Evolutionary conservation across 2,888 invertebrate genomes (phyloP), one percentile per base, ranked within the genome.

Genomic region (Drosophila atripex): DNA sequence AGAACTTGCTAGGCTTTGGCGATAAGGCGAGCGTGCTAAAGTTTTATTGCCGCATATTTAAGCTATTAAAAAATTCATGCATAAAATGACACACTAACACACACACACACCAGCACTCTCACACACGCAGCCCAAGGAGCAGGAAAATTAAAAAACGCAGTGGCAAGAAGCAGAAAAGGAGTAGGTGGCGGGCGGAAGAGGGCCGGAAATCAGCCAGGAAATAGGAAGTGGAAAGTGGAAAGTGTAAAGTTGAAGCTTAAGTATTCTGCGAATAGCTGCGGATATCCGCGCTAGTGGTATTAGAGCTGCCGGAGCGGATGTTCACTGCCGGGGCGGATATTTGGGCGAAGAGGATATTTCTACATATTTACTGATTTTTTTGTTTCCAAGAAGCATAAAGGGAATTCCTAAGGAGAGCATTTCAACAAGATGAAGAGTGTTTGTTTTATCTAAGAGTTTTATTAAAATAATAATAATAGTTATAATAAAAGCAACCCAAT

Each of bases 21-120:
- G 83, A 86, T 86, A 86, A 86, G 83, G 83, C 78, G 84, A 86
- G 80, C 82, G 83, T 86, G 86, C 83, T 86, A 80, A 83, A 83
- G 80, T 83, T 83, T 83, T 83, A 83, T 83, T 84, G 86, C 84
- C 80, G 84, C 84, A 86, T 83, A 83, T 83, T 83, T 84, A 83
- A 83, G 83, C 86, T 83, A 84, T 86, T 83, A 83, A 86, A 83
- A 86, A 83, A 83, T 83, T 51, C 86, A 83, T 86, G 86, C 83
- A 86, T 86, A 86, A 83, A 83, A 86, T 83, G 83, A 82, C 82
- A 72, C 72, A 71, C 70, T 28, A 28, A 28, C 28, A 49, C 69
- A 38, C 47, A 35, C 52, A 61, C 72, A 71, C 69, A 71, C 59
- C 32, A 23, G 21, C 5, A 23, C 21, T 5, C 21, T 4, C 21